Evolutionary conservation across 2,113 vertebrate genomes (phyloP), one percentile per base, ranked within the genome.

Genomic region (Scatophagus argus): DNA sequence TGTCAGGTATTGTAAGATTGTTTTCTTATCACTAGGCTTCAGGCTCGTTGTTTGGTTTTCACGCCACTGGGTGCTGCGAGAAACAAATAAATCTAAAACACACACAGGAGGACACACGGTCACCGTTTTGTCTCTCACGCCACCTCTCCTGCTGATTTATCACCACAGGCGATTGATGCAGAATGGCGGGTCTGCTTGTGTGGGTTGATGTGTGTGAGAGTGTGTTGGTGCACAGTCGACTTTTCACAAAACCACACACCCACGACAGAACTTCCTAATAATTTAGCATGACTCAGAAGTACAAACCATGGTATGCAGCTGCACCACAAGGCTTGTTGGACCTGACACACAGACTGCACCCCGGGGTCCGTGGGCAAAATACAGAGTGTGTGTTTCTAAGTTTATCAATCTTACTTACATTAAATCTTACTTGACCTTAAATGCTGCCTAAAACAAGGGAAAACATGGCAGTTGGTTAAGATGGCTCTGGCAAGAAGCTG

Each of bases 11-110:
- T 65, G 62, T 73, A 52, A 19, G 55, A 69, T 80, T 87, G 83
- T 91, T 87, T 89, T 85, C 44, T 80, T 76, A 74, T 80, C 71
- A 82, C 68, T 41, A 32, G 82, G 72, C 71, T 80, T 71, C 83
- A 39, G 74, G 67, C 58, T 29, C 47, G 80, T 77, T 82, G 89
- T 93, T 92, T 91, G 88, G 74, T 66, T 91, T 93, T 90, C 88
- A 92, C 79, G 52, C 65, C 82, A 77, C 65, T 70, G 65, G 66
- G 36, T 71, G 56, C 87, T 87, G 75, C 29, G 61, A 70, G 86
- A 87, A 87, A 74, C 85, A 89, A 87, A 89, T 77, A 78, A 76
- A 36, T 56, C 66, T 31, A 66, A 21, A 32, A 69, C 43, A 75
- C 55, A 46, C 32, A n/a, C 54, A 75, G 63, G 49, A 8, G 23